Evolutionary conservation across 2,113 vertebrate genomes (phyloP).

Genomic region (Candoia aspera): DNA sequence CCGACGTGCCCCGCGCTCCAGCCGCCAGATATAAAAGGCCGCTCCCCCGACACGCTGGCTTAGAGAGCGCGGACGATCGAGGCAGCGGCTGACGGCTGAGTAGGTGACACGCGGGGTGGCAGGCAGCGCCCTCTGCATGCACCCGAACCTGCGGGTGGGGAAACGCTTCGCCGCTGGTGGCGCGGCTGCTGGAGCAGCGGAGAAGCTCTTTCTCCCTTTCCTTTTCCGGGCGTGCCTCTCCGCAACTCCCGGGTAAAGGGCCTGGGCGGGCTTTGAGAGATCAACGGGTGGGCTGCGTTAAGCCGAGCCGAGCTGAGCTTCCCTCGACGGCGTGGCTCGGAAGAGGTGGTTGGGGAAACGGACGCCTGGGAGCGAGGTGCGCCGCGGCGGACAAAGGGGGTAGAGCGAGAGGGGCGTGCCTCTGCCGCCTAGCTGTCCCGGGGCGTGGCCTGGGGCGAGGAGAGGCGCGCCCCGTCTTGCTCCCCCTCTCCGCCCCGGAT

Average conservation of each 20-base stretch:
- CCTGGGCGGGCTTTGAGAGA: too few species aligned
- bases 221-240: not conserved
- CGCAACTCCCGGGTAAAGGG: not conserved
- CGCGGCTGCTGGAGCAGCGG: too few species aligned
- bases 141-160: too few species aligned
- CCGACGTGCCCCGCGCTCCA: not conserved
- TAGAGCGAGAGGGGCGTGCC: too few species aligned
- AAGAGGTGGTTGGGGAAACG: not conserved
- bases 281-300: not conserved
- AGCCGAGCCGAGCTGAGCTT: not conserved
- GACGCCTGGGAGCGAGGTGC: not conserved
- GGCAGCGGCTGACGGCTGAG: fast-evolving
- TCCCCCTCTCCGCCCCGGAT: not conserved
- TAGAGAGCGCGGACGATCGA: not conserved
- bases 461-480: not conserved
- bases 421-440: not conserved
- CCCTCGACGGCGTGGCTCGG: not conserved
- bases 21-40: constrained; percentile 41
- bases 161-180: too few species aligned
- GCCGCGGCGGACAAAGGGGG: not conserved
- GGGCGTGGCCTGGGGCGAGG: too few species aligned
- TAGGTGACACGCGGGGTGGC: fast-evolving
- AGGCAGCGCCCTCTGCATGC: not conserved
- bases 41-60: constrained; percentile 18
- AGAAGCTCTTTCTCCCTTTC: not conserved